Evolutionary conservation across 2,888 invertebrate genomes (phyloP).

Genomic region (Xiphydria camelus): DNA sequence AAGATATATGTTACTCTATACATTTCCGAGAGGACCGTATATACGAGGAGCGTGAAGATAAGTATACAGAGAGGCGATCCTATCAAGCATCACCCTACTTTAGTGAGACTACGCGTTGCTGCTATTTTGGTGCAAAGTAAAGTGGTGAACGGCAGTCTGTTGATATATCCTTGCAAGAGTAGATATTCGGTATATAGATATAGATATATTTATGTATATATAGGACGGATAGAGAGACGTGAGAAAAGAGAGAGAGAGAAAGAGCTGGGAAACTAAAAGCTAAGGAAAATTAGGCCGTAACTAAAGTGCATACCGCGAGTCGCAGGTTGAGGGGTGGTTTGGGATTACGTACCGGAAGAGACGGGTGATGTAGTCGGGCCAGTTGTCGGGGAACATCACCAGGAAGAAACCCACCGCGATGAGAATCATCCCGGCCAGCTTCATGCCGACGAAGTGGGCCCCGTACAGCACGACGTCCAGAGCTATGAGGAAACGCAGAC

Average conservation of each 20-base stretch:
- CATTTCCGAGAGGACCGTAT: neutral
- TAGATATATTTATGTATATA: constrained; percentile 16
- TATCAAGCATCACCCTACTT: constrained; percentile 35
- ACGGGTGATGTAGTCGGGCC: constrained; percentile 93
- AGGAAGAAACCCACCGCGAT: constrained; percentile 90
- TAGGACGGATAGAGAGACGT: no score
- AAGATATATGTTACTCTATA: neutral
- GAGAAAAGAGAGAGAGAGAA: constrained; percentile 23
- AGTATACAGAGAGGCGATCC: constrained; percentile 15
- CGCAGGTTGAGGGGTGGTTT: constrained; percentile 26
- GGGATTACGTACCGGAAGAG: constrained; percentile 73
- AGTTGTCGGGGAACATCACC: constrained; percentile 94
- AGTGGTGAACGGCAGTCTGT: constrained; percentile 30
- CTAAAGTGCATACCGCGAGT: constrained; percentile 45
- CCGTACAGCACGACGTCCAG: constrained; percentile 84
- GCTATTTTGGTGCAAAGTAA: constrained; percentile 47
- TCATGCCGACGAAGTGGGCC: constrained; percentile 90
- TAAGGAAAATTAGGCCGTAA: constrained; percentile 37
- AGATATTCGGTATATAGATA: constrained; percentile 23
- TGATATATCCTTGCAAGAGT: constrained; percentile 36
- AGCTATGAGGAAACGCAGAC: constrained; percentile 62
- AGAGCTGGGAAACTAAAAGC: constrained; percentile 37
- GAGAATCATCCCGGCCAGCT: constrained; percentile 89
- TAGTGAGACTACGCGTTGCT: constrained; percentile 42
- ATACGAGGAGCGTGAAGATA: neutral